Base-by-base conservation (phyloP, 2,797 vertebrate genomes). In the Brotula barbata region DNA sequence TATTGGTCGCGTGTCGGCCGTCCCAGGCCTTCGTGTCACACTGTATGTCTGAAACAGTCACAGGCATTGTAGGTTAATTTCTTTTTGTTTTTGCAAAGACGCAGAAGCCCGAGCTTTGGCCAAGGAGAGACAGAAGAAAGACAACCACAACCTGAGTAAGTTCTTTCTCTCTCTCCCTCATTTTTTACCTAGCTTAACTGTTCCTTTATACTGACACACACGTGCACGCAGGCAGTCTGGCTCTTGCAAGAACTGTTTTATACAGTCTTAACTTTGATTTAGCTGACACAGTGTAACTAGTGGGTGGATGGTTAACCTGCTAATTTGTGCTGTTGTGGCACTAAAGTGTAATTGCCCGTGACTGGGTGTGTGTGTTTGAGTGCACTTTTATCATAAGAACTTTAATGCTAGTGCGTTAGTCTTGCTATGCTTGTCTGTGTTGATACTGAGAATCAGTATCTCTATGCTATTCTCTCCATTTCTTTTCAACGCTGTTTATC, bases 111-210 rank as follows among this genome's bases (percentile, higher is more conserved):
- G 96, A 70, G 96, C 95, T 1, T 59, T 98, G 91, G 97, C 93
- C 36, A 98, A 99, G 62, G 97, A 99, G 81, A 92, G 97, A 57
- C 97, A 98, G 89, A 99, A 99, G 88, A 99, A 99, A 84, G 97
- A 99, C 88, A 99, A 98, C 92, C 97, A 99, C 91, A 99, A 99
- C 87, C 91, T 96, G 71, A 99, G 97, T 99, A 83, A 95, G 97
- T 92, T 15, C 25, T 17, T 14, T 2, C 33, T 42, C 13, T 77
- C 16, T 58, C n/a, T 8, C n/a, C 14, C 44, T 53, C 31, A 49
- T 40, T 37, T n/a, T 43, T 37, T 19, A 22, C 12, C 8, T 7
- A 17, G 31, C 43, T 59, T 0, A 11, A 31, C 10, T 15, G 17
- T 7, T 6, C 10, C 14, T 14, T 51, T 39, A 44, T 19, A n/a